Conservation (phyloP, 2,797 vertebrate genomes). For the Oceanodroma leucorhoa region DNA sequence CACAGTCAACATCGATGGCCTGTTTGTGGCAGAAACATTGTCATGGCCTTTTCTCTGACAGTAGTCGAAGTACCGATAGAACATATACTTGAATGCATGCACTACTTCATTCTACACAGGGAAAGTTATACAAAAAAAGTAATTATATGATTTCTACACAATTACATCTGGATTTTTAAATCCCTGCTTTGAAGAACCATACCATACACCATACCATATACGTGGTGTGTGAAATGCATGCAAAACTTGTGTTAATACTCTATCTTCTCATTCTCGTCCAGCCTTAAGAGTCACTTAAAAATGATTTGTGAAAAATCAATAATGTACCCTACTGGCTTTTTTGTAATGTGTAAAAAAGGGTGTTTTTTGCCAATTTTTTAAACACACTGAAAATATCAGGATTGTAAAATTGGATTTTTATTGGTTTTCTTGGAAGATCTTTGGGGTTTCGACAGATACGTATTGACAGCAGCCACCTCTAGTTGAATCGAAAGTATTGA, state of each 20-base stretch:
- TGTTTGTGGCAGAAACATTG: background rate
- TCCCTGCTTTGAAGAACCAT: background rate
- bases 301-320: constrained; percentile 22
- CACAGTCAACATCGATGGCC: background rate
- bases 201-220: background rate
- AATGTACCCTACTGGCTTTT: constrained; percentile 3
- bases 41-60: background rate
- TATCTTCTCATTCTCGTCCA: background rate
- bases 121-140: background rate
- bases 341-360: background rate
- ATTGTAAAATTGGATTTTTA: constrained; percentile 41
- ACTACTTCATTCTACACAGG: background rate
- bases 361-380: background rate
- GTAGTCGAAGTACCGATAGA: accelerated
- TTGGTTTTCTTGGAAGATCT: constrained; percentile 35
- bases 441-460: background rate
- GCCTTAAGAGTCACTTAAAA: constrained; percentile 6
- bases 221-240: background rate
- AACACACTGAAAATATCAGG: constrained; percentile 21
- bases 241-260: background rate
- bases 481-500: constrained; percentile 26
- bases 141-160: background rate
- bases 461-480: constrained; percentile 30
- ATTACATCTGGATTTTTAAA: background rate
- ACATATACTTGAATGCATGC: background rate